A percentile compares a stretch with the other conserved stretches of the same genome.
Conservation (phyloP, 2,888 invertebrate genomes). For the Lasioglossum marginatum region DNA sequence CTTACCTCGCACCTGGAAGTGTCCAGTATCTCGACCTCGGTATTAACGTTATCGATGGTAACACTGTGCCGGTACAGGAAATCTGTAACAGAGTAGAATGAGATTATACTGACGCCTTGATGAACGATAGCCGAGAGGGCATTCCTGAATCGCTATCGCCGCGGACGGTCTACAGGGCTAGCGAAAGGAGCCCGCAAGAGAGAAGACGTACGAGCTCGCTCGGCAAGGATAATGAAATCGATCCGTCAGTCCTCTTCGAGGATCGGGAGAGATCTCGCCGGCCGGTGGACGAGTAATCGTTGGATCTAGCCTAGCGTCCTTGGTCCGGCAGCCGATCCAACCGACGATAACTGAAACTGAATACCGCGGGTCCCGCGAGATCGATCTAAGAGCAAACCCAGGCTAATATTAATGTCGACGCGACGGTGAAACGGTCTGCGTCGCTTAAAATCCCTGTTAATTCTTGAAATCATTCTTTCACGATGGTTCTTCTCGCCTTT, state of each 20-base stretch:
- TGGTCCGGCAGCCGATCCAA: constrained; percentile 54
- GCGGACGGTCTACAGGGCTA: constrained; percentile 41
- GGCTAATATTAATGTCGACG: constrained; percentile 53
- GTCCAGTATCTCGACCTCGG: constrained; percentile 92
- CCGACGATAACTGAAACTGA: constrained; percentile 66
- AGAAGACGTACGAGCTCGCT: constrained; percentile 63
- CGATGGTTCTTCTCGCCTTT: background rate
- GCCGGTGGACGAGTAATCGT: constrained; percentile 59
- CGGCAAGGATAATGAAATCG: constrained; percentile 66
- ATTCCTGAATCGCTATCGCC: constrained; percentile 56
- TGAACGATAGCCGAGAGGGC: constrained; percentile 55
- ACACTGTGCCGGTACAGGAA: constrained; percentile 92
- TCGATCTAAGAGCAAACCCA: constrained; percentile 51
- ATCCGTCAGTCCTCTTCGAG: constrained; percentile 64
- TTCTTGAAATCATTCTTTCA: constrained; percentile 50
- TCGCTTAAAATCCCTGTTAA: constrained; percentile 49
- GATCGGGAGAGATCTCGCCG: constrained; percentile 55
- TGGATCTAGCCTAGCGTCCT: constrained; percentile 64
- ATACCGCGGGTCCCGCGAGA: constrained; percentile 49
- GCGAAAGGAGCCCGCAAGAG: constrained; percentile 47
- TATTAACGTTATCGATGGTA: constrained; percentile 91
- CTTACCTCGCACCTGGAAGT: constrained; percentile 93
- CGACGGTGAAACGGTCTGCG: constrained; percentile 38
- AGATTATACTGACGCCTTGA: constrained; percentile 58
- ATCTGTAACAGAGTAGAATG: constrained; percentile 87